Conservation (phyloP, 2,888 invertebrate genomes). For the Apodemia mormo region DNA sequence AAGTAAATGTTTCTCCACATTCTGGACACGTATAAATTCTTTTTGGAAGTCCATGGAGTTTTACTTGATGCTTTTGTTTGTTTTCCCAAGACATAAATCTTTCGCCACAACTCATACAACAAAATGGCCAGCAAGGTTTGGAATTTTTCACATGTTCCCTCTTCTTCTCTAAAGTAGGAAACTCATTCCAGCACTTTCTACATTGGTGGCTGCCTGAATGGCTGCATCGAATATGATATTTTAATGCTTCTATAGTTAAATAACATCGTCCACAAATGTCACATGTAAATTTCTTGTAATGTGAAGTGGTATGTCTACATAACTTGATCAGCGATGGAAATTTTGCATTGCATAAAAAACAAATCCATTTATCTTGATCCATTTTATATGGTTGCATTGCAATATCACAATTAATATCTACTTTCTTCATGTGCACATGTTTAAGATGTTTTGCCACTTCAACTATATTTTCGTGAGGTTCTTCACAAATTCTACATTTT, state of each 20-base stretch:
- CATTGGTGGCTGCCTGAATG: constrained; percentile 59
- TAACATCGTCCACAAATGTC: constrained; percentile 66
- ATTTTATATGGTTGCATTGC: constrained; percentile 64
- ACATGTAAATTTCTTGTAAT: constrained; percentile 63
- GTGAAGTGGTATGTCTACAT: constrained; percentile 61
- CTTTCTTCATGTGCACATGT: constrained; percentile 46
- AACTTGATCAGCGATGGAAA: constrained; percentile 57
- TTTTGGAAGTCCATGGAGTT: constrained; percentile 50
- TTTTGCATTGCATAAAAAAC: constrained; percentile 56
- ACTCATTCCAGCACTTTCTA: constrained; percentile 64
- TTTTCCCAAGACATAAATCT: constrained; percentile 65
- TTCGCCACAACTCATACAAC: constrained; percentile 59
- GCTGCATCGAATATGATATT: constrained; percentile 58
- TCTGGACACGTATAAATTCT: constrained; percentile 58
- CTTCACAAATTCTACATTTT: constrained; percentile 55
- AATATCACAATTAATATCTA: constrained; percentile 54
- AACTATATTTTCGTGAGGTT: constrained; percentile 49
- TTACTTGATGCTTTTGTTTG: constrained; percentile 58
- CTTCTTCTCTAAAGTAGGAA: constrained; percentile 51
- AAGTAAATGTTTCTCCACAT: constrained; percentile 50
- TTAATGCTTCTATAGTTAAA: constrained; percentile 56
- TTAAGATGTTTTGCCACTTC: constrained; percentile 56
- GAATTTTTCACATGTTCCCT: constrained; percentile 54
- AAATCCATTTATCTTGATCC: constrained; percentile 55
- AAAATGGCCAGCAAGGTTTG: constrained; percentile 58